Evolutionary conservation across 1,140 invertebrate species (phyloP).

Genomic region (Mercenaria mercenaria): DNA sequence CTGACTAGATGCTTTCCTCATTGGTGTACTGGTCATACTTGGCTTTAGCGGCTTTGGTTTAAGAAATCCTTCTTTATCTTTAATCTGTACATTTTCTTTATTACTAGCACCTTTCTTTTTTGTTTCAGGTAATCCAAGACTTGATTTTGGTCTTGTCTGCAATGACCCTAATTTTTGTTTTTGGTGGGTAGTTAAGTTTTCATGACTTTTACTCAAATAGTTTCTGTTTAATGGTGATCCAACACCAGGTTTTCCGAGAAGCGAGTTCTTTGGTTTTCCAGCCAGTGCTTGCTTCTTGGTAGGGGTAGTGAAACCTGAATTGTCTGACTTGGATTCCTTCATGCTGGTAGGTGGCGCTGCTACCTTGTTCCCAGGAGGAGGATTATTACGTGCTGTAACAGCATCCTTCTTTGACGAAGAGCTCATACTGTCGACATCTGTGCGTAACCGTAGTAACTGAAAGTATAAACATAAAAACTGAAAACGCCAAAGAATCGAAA

Average conservation of each 20-base stretch:
- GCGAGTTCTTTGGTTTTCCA: slow-evolving; percentile 63
- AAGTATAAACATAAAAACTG: neutral
- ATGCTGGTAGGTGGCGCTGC: slow-evolving; percentile 4
- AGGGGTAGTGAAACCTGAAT: slow-evolving; percentile 68
- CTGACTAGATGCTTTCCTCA: slow-evolving; percentile 82
- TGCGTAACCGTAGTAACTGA: slow-evolving; percentile 57
- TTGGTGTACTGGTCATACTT: slow-evolving; percentile 70
- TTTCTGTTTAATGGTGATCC: slow-evolving; percentile 72
- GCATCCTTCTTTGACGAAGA: slow-evolving; percentile 58
- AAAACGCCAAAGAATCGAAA: too few species aligned
- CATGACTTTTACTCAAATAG: slow-evolving; percentile 85
- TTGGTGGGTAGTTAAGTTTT: slow-evolving; percentile 81
- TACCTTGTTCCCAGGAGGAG: slow-evolving; percentile 4
- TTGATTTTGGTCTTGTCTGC: slow-evolving; percentile 75
- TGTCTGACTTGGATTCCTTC: slow-evolving; percentile 70
- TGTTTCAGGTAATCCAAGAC: slow-evolving; percentile 67
- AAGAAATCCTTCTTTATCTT: slow-evolving; percentile 73
- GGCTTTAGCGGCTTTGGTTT: slow-evolving; percentile 72
- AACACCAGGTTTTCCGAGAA: slow-evolving; percentile 45
- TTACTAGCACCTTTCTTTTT: slow-evolving; percentile 68
- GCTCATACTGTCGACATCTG: slow-evolving; percentile 50
- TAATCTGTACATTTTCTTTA: slow-evolving; percentile 70
- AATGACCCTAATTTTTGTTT: slow-evolving; percentile 75
- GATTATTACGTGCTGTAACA: neutral
- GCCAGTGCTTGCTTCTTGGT: slow-evolving; percentile 67